Base-by-base conservation (phyloP, 1,140 invertebrate species). In the Lordiphosa stackelbergi region DNA sequence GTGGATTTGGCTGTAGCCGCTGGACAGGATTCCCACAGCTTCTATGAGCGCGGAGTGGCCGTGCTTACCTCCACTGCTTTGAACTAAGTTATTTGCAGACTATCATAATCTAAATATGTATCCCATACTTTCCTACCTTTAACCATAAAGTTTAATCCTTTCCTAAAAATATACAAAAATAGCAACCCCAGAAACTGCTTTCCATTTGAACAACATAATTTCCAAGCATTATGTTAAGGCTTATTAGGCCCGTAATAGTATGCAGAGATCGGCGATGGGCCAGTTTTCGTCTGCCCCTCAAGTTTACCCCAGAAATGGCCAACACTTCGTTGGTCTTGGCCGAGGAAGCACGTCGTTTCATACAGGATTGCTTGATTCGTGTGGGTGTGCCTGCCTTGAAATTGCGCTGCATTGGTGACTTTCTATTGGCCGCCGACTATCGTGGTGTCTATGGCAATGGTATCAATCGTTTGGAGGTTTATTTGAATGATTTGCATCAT, bases 31-130 rank as follows among this genome's bases (percentile, higher is more conserved):
- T 93, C 93, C 62, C 96, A 95, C 88, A 95, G 93, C 86, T 97
- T 99, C 90, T 98, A 98, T 88, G 97, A 99, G 88, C 91, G 98
- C 57, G 98, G 98, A 57, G 98, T 99, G 1, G 98, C 98, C 28
- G 91, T 98, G 24, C 90, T 98, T 64, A 95, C 95, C 34, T 97
- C 95, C 41, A 96, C 95, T n/a, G 92, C 94, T 66, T 91, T 96
- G 60, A 96, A 96, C 89, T 97, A 93, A 91, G 69, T 46, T 38
- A 22, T 11, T 4, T 16, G 48, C 45, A 51, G 13, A 53, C 5
- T 42, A 19, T 0, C 9, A 9, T 45, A 31, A 45, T n/a, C 41
- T 8, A 38, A 12, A 5, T 22, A 24, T 42, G 7, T 31, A 31
- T 31, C 19, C 6, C 9, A 3, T 19, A 19, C 19, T 4, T 19